Evolutionary conservation across 1,140 invertebrate species (phyloP).

Genomic region (Bombus difficillimus): DNA sequence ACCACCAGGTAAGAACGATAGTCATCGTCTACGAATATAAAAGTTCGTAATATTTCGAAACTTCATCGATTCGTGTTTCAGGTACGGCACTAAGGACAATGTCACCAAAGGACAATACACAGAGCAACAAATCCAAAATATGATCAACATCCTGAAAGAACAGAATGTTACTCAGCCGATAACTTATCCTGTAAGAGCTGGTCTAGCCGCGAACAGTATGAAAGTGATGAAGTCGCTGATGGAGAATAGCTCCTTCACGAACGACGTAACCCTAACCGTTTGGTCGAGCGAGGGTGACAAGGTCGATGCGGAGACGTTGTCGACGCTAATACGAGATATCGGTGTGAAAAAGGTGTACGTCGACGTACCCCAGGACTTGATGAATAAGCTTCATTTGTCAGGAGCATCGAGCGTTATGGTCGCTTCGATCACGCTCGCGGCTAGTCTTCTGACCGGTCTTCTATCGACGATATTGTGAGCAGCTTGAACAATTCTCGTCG

Average conservation of each 20-base stretch:
- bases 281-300: slow-evolving; percentile 87
- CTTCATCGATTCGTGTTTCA: slow-evolving; percentile 52
- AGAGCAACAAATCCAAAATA: slow-evolving; percentile 86
- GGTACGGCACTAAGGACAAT: slow-evolving; percentile 66
- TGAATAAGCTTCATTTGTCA: slow-evolving; percentile 79
- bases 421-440: neutral
- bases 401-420: slow-evolving; percentile 25
- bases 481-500: neutral
- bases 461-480: slow-evolving; percentile 58
- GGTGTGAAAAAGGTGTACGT: slow-evolving; percentile 87
- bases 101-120: slow-evolving; percentile 86
- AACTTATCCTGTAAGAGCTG: slow-evolving; percentile 92
- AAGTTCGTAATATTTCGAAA: neutral
- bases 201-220: slow-evolving; percentile 86
- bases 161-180: slow-evolving; percentile 86
- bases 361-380: slow-evolving; percentile 86
- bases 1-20: slow-evolving; percentile 86
- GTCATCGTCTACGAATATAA: no score
- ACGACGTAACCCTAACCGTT: slow-evolving; percentile 86
- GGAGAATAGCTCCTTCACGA: slow-evolving; percentile 74
- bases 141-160: slow-evolving; percentile 86
- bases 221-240: slow-evolving; percentile 83
- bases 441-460: slow-evolving; percentile 41
- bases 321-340: slow-evolving; percentile 84
- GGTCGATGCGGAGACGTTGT: slow-evolving; percentile 85